A percentile compares a stretch with the other conserved stretches of the same genome.
Conservation (phyloP, 2,888 invertebrate genomes). For the Gymnocheta viridis region DNA sequence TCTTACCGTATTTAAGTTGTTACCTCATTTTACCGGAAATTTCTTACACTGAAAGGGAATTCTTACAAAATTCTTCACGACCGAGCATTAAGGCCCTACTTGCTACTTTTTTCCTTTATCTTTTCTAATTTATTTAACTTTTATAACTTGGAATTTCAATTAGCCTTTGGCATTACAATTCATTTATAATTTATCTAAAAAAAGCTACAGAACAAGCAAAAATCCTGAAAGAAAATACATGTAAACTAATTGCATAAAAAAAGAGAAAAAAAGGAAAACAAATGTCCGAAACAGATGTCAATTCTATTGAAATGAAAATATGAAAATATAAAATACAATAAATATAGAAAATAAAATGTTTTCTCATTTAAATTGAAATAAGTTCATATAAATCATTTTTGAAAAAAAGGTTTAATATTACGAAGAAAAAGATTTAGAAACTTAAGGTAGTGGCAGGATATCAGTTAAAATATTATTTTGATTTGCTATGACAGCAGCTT, state of each 20-base stretch:
- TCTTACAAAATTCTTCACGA: background rate
- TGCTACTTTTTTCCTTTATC: background rate
- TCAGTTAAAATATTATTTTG: slow-evolving; percentile 7
- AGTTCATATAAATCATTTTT: background rate
- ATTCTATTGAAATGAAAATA: slow-evolving; percentile 12
- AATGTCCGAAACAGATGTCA: slow-evolving; percentile 62
- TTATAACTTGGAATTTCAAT: slow-evolving; percentile 55
- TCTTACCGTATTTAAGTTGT: too few species aligned
- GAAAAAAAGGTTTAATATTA: background rate
- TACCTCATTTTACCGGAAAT: too few species aligned
- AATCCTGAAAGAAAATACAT: slow-evolving; percentile 37
- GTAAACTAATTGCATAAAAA: slow-evolving; percentile 56
- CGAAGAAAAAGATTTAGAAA: background rate
- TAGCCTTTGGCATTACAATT: slow-evolving; percentile 61
- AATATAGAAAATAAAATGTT: background rate
- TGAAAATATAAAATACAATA: slow-evolving; percentile 23
- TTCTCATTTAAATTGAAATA: background rate
- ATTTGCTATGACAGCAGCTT: background rate
- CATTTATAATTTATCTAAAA: slow-evolving; percentile 58
- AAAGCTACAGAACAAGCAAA: background rate
- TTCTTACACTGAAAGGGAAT: too few species aligned
- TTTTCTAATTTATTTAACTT: slow-evolving; percentile 50
- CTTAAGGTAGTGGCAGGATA: background rate
- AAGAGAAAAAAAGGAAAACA: background rate
- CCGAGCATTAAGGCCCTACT: too few species aligned